phyloP scores from a whole-genome alignment of 92 coral and sea anemone species.

The Phymanthus crucifer region DNA sequence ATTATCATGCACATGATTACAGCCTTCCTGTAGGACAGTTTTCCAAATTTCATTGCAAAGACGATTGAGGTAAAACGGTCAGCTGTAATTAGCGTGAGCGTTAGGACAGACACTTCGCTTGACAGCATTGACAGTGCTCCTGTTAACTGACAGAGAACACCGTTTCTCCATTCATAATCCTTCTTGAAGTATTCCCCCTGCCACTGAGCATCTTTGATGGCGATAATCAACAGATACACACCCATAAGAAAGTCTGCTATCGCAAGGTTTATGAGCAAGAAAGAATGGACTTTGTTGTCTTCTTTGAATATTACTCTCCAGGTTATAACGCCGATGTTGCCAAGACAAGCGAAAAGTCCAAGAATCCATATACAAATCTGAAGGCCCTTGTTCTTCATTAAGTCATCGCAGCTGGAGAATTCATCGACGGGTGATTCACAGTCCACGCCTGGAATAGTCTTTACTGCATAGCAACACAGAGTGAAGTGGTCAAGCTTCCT shows the following conservation, averaged over 20 bases:
- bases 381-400: conserved; percentile 79
- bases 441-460: conserved; percentile 49
- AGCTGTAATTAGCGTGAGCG: conserved; percentile 74
- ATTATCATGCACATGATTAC: conserved; percentile 1
- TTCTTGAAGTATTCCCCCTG: conserved; percentile 86
- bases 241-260: conserved; percentile 81
- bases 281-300: conserved; percentile 73
- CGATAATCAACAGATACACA: conserved; percentile 72
- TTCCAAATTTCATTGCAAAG: conserved; percentile 56
- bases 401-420: conserved; percentile 86
- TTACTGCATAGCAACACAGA: conserved; percentile 73
- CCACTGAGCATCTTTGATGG: conserved; percentile 68
- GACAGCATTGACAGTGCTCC: conserved; percentile 80
- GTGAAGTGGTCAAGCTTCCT: conserved; percentile 47
- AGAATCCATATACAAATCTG: conserved; percentile 71
- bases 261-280: conserved; percentile 79
- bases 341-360: conserved; percentile 76
- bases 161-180: conserved; percentile 78
- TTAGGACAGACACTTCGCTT: conserved; percentile 84
- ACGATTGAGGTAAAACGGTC: conserved; percentile 80
- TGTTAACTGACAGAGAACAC: conserved; percentile 61
- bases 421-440: conserved; percentile 68
- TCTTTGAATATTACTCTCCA: conserved; percentile 61
- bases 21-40: conserved; percentile 38
- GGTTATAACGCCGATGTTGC: conserved; percentile 59